These are phyloP conservation scores for Choloepus hoffmanni DNA, from an alignment of 2,113 vertebrate species.

Conservation along the genomic window DNA sequence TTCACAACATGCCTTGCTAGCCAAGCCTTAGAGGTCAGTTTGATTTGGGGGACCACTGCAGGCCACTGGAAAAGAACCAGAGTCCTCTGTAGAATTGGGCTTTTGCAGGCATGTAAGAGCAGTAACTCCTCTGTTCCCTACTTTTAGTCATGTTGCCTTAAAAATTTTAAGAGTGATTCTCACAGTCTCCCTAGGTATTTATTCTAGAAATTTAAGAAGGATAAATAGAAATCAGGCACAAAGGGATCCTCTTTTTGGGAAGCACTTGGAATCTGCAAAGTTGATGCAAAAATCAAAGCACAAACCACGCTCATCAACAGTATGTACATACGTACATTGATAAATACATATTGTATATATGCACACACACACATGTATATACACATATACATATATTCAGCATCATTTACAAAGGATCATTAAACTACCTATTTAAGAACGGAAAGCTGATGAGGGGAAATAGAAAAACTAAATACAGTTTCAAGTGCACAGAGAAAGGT, in stretches of 20 bases:
- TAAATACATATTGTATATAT: background rate
- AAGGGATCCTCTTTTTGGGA: background rate
- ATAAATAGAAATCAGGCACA: slow-evolving; percentile 32
- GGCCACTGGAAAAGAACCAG: slow-evolving; percentile 37
- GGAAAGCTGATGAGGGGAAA: background rate
- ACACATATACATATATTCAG: background rate
- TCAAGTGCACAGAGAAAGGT: background rate
- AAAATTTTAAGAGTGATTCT: slow-evolving; percentile 8
- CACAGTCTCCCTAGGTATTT: background rate
- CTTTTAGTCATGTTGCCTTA: background rate
- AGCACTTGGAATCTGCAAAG: slow-evolving; percentile 7
- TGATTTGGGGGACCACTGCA: slow-evolving; percentile 12
- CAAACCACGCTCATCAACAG: background rate
- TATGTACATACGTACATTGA: background rate
- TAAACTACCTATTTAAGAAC: background rate
- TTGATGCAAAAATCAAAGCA: slow-evolving; percentile 10
- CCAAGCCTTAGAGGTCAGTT: slow-evolving; percentile 32
- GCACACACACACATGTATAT: background rate
- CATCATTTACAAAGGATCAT: background rate
- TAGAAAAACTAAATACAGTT: background rate
- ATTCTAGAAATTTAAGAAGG: background rate
- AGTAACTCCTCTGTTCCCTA: background rate
- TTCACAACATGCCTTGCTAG: slow-evolving; percentile 39
- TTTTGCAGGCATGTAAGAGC: background rate
- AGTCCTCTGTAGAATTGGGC: background rate